Base-by-base conservation (phyloP, 2,888 invertebrate species). In the Stenodema calcarata region DNA sequence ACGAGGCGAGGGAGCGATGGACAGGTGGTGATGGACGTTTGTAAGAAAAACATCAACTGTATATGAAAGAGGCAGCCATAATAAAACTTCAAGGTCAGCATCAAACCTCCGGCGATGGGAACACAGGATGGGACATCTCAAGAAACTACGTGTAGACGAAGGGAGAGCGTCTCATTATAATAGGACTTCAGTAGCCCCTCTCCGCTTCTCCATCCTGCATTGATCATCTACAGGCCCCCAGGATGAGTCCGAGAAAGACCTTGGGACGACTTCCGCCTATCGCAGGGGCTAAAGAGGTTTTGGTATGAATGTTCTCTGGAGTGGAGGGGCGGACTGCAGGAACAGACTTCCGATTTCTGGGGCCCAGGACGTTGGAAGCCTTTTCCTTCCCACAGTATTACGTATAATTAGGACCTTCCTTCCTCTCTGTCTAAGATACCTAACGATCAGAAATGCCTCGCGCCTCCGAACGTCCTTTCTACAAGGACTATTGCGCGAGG, bases 321-420 rank as follows among this genome's bases (percentile, higher is more conserved):
- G 73, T 0, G 73, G 18, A 16, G n/a, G 35, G 35, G 70, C 14
- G 70, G 23, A 14, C 9, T 11, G 14, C 28, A 6, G 28, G 27
- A 27, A 70, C 70, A 9, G n/a, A 73, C 73, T 73, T 73, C 73
- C 73, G 73, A 73, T 73, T 73, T 35, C 73, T n/a, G 30, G 54
- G 16, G 30, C 30, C n/a, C 35, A 16, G 73, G 35, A 35, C 73
- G 73, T 73, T 73, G 35, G 41, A 30, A 41, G 35, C 16, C 30
- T 12, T 30, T n/a, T 35, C 70, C 41, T 73, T 41, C 73, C 73
- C 30, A 35, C 30, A 30, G 73, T 28, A 69, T 69, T 69, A 11
- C 35, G 73, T 73, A 16, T 73, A 73, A 73, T 73, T 73, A 16
- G 73, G 18, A 3, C 35, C 73, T 73, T 73, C 73, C 73, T 73